phyloP scores from a whole-genome alignment of 2,888 invertebrate species.

The Spilarctia lutea region DNA sequence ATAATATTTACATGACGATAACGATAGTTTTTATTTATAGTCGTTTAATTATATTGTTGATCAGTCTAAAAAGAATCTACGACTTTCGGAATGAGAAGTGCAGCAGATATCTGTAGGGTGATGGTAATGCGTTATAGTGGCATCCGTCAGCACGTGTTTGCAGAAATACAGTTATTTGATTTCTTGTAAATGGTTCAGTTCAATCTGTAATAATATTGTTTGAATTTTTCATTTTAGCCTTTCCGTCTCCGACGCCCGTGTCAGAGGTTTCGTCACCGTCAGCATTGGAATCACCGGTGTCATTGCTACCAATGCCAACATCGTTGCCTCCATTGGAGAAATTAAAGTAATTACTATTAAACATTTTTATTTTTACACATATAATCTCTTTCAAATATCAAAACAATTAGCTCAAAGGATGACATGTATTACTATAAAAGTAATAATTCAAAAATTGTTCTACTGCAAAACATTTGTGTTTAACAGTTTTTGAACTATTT shows the following conservation, averaged over 20 bases:
- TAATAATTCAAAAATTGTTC: no score
- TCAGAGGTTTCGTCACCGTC: not conserved
- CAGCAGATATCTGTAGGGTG: no score
- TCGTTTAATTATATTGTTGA: not conserved
- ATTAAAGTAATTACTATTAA: slow-evolving; percentile 13
- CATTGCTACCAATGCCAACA: not conserved
- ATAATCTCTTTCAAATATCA: not conserved
- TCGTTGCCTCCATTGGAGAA: slow-evolving; percentile 1
- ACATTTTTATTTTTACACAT: not conserved
- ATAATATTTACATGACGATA: not conserved
- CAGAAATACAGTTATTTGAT: no score
- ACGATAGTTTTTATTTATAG: not conserved
- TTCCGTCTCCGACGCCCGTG: not conserved
- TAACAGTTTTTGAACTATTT: no score
- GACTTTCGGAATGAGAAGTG: not conserved
- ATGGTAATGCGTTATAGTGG: no score
- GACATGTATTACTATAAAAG: no score
- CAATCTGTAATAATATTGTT: not conserved
- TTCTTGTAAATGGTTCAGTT: not conserved
- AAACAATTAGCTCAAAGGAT: no score
- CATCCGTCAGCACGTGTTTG: no score
- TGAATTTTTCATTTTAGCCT: slow-evolving; percentile 12
- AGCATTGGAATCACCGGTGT: slow-evolving; percentile 2
- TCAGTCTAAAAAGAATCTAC: not conserved
- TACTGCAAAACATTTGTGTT: no score